These are phyloP conservation scores for Stratiolaelaps scimitus DNA, from an alignment of 1,140 invertebrate species.

Conservation along the genomic window DNA sequence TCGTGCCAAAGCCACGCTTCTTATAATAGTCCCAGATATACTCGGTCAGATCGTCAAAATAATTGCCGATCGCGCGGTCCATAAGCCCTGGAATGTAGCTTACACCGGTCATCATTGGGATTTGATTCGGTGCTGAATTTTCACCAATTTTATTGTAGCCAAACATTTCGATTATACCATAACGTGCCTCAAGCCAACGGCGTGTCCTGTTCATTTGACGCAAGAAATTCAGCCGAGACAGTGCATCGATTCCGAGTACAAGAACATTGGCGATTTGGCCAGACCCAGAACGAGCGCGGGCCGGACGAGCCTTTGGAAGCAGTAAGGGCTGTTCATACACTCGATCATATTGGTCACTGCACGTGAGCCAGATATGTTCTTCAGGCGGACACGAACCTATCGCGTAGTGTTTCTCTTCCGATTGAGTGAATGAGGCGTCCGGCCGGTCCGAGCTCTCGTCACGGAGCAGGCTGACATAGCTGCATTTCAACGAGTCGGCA, in stretches of 20 bases:
- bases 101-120: constrained; percentile 40
- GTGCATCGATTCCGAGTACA: constrained; percentile 48
- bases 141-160: constrained; percentile 44
- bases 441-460: neutral
- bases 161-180: constrained; percentile 38
- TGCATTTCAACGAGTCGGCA: neutral
- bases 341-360: neutral
- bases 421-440: neutral
- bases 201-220: constrained; percentile 47
- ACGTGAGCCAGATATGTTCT: constrained; percentile 4
- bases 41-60: constrained; percentile 3
- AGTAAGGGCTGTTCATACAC: neutral
- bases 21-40: constrained; percentile 15
- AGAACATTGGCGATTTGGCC: constrained; percentile 39
- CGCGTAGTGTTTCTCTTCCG: neutral
- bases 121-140: constrained; percentile 44
- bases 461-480: neutral
- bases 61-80: constrained; percentile 13
- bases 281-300: neutral
- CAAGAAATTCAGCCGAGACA: constrained; percentile 49
- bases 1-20: neutral
- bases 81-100: constrained; percentile 20
- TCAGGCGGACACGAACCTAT: constrained; percentile 2
- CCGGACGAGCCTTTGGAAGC: constrained; percentile 3
- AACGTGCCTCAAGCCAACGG: constrained; percentile 40